phyloP scores from a whole-genome alignment of 2,797 vertebrate genomes.

The Syngnathus rostellatus region DNA sequence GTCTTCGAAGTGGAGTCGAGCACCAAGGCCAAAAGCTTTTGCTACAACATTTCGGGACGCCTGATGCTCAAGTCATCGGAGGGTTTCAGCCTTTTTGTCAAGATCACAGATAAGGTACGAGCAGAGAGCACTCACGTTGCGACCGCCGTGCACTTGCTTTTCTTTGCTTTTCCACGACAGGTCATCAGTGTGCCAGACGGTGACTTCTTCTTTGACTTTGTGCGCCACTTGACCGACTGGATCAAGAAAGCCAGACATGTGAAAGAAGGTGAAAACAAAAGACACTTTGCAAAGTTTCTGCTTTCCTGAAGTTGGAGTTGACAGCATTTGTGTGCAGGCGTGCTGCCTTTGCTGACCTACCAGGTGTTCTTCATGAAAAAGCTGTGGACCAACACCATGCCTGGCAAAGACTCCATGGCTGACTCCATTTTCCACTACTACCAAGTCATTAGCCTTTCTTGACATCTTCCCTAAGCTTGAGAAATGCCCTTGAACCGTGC shows the following conservation, averaged over 20 bases:
- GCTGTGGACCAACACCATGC: slow-evolving; percentile 86
- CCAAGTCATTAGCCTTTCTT: slow-evolving; percentile 66
- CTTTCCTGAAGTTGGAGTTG: background rate
- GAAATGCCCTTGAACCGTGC: background rate
- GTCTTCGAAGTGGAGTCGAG: slow-evolving; percentile 98
- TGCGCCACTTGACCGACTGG: slow-evolving; percentile 95
- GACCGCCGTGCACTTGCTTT: background rate
- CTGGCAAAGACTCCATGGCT: slow-evolving; percentile 91
- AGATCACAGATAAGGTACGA: slow-evolving; percentile 94
- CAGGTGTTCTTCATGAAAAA: slow-evolving; percentile 99
- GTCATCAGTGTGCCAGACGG: slow-evolving; percentile 96
- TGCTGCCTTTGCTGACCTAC: slow-evolving; percentile 88
- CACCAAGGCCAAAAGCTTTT: slow-evolving; percentile 98
- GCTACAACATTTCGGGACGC: slow-evolving; percentile 85
- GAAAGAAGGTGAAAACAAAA: slow-evolving; percentile 76
- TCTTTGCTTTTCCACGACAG: slow-evolving; percentile 49
- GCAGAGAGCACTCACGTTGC: background rate
- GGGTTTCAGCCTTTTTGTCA: slow-evolving; percentile 96
- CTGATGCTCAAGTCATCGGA: slow-evolving; percentile 86
- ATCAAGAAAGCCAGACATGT: slow-evolving; percentile 89
- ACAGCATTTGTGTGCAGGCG: slow-evolving; percentile 54
- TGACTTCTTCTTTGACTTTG: slow-evolving; percentile 99
- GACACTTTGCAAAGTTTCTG: background rate
- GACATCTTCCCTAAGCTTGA: background rate
- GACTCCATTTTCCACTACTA: slow-evolving; percentile 98